These are phyloP conservation scores for Kuschelorhynchus macadamiae DNA, from an alignment of 2,888 invertebrate species.

Conservation along the genomic window DNA sequence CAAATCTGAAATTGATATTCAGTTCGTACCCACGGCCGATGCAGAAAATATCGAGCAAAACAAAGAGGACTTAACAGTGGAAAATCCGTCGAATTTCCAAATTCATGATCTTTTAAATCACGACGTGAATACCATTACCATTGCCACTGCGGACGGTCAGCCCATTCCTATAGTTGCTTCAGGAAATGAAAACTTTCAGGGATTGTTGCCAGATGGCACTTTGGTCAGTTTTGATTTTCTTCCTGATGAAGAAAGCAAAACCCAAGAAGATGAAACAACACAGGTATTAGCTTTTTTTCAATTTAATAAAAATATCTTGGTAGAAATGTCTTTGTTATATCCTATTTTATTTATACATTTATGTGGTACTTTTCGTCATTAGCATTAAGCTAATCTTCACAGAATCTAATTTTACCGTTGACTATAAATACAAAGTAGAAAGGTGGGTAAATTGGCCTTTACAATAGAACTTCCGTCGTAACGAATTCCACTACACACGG, in stretches of 20 bases:
- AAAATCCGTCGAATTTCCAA: slow-evolving; percentile 40
- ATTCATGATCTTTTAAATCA: slow-evolving; percentile 76
- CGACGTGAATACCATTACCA: slow-evolving; percentile 77
- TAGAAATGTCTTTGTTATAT: too few relatives aligned
- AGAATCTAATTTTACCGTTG: too few relatives aligned
- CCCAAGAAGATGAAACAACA: slow-evolving; percentile 9
- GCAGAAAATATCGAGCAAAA: neutral
- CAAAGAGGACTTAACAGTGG: neutral
- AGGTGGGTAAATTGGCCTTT: too few relatives aligned
- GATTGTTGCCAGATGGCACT: slow-evolving; percentile 68
- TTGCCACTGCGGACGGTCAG: slow-evolving; percentile 79
- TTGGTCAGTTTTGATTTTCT: slow-evolving; percentile 65
- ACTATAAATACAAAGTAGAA: too few relatives aligned
- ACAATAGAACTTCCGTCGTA: too few relatives aligned
- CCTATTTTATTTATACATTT: too few relatives aligned
- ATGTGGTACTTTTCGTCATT: too few relatives aligned
- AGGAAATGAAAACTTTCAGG: slow-evolving; percentile 70
- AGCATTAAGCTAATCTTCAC: too few relatives aligned
- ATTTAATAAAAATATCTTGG: neutral
- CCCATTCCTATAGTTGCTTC: slow-evolving; percentile 75
- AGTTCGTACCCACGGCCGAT: neutral
- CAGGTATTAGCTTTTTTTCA: neutral
- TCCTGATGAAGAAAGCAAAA: slow-evolving; percentile 41
- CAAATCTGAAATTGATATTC: neutral
- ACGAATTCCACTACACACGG: too few relatives aligned